Evolutionary conservation across 92 coral and sea anemone species (phyloP).

Genomic region (Phenganax subtilis): DNA sequence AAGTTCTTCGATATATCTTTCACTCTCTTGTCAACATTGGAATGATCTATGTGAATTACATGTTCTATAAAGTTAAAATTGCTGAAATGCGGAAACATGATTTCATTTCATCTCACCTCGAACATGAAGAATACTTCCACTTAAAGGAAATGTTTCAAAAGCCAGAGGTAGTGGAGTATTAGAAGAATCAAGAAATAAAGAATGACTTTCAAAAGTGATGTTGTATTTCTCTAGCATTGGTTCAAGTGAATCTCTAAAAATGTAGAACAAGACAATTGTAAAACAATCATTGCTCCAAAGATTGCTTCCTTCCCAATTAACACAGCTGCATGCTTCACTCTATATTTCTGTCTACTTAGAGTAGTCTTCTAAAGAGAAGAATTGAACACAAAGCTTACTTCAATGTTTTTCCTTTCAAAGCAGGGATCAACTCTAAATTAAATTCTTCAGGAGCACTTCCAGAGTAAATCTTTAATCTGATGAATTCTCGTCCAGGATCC

Average conservation of each 20-base stretch:
- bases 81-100: background rate
- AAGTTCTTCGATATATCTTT: slow-evolving; percentile 60
- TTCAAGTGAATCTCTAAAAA: slow-evolving; percentile 83
- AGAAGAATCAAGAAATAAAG: slow-evolving; percentile 89
- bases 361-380: background rate
- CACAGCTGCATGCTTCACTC: too few species aligned
- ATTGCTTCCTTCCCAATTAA: too few species aligned
- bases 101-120: slow-evolving; percentile 58
- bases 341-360: too few species aligned
- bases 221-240: slow-evolving; percentile 63
- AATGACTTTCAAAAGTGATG: slow-evolving; percentile 74
- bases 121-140: slow-evolving; percentile 85
- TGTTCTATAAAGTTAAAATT: background rate
- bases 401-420: slow-evolving; percentile 76
- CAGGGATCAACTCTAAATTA: slow-evolving; percentile 65
- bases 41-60: slow-evolving; percentile 56
- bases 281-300: too few species aligned
- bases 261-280: slow-evolving; percentile 3
- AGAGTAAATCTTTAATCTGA: slow-evolving; percentile 65
- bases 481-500: slow-evolving; percentile 84
- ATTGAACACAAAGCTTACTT: slow-evolving; percentile 54
- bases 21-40: slow-evolving; percentile 76
- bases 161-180: slow-evolving; percentile 94
- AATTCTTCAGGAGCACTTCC: slow-evolving; percentile 48
- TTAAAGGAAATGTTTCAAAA: slow-evolving; percentile 93